Conservation (phyloP, 2,113 vertebrate genomes). For the Asarcornis scutulata region DNA sequence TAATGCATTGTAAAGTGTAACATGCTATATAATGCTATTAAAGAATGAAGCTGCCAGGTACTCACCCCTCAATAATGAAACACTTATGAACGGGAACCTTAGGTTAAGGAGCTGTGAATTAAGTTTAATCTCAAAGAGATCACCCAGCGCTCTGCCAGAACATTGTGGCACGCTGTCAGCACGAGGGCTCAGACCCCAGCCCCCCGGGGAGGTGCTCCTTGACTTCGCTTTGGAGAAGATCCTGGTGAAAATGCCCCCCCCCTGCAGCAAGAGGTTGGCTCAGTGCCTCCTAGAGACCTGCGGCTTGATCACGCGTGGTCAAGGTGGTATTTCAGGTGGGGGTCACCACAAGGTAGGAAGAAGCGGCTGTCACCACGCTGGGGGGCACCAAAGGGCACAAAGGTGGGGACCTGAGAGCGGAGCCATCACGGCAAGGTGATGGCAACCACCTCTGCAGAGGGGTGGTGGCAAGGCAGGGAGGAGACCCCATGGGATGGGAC, state of each 20-base stretch:
- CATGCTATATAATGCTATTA: constrained; percentile 37
- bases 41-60: constrained; percentile 51
- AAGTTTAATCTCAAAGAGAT: constrained; percentile 34
- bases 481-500: background rate
- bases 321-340: background rate
- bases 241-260: background rate
- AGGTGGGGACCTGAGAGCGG: background rate
- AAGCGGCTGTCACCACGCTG: background rate
- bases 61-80: constrained; percentile 54
- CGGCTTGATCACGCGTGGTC: background rate
- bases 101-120: constrained; percentile 61
- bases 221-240: background rate
- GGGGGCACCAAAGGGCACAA: background rate
- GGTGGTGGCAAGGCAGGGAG: background rate
- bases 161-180: fast-evolving
- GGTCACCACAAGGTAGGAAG: background rate
- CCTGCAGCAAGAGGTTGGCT: background rate
- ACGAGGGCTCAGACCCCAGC: background rate
- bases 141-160: background rate
- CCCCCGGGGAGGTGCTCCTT: background rate
- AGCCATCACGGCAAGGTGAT: background rate
- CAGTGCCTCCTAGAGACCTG: background rate
- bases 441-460: background rate
- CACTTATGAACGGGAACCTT: constrained; percentile 24
- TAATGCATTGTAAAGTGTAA: constrained; percentile 68